These are phyloP conservation scores for Petrocephalus microphthalmus DNA, from an alignment of 2,113 vertebrate species.

Conservation along the genomic window DNA sequence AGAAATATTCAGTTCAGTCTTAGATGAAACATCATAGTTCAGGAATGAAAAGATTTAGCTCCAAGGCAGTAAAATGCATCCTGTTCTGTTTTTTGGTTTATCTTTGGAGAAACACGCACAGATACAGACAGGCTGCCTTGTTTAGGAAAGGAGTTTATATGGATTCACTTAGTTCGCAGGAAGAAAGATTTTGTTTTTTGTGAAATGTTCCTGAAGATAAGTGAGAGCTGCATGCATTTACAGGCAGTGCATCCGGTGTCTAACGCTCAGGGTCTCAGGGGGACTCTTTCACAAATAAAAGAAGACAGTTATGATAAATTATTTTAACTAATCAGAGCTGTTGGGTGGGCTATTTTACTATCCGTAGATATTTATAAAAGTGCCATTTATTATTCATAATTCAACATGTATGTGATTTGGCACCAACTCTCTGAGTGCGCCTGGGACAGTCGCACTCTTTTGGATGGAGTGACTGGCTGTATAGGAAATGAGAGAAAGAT, in stretches of 20 bases:
- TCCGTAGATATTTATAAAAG: neutral
- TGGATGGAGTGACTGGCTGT: neutral
- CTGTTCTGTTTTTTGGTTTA: neutral
- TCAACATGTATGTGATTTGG: neutral
- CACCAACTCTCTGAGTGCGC: neutral
- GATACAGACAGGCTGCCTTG: neutral
- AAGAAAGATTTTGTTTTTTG: neutral
- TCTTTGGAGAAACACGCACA: neutral
- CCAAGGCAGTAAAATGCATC: neutral
- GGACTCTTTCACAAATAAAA: neutral
- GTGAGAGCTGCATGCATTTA: neutral
- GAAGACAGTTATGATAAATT: neutral
- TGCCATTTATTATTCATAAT: neutral
- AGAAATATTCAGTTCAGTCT: neutral
- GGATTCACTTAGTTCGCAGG: neutral
- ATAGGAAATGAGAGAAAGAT: no score
- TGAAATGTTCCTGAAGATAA: neutral
- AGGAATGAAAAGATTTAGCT: neutral
- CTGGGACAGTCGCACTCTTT: neutral
- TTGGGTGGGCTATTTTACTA: neutral
- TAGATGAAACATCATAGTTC: neutral
- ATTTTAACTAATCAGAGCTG: neutral
- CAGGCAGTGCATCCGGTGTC: neutral
- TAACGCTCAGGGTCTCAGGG: neutral
- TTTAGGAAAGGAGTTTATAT: neutral